Evolutionary conservation across 2,797 vertebrate species (phyloP).

Genomic region (Botia kubotai): DNA sequence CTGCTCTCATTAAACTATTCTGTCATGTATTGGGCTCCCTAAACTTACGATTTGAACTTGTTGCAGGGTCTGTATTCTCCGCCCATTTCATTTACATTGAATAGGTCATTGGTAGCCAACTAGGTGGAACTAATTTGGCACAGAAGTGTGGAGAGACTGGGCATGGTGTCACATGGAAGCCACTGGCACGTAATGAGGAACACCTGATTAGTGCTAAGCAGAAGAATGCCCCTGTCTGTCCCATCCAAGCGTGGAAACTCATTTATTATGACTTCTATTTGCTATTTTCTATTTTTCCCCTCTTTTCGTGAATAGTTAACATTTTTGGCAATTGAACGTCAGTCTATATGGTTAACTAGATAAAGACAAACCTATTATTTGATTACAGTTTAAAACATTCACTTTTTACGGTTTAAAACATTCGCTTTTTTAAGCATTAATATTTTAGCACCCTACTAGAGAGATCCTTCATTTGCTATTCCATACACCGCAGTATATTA

Average conservation of each 20-base stretch:
- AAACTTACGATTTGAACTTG: conserved; percentile 78
- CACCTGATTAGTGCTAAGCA: conserved; percentile 78
- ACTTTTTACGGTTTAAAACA: too few species aligned
- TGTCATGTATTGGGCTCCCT: conserved; percentile 65
- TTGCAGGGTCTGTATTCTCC: conserved; percentile 79
- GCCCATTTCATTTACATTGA: conserved; percentile 82
- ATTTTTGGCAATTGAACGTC: background rate
- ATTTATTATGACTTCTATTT: background rate
- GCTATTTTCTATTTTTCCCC: too few species aligned
- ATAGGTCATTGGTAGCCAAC: conserved; percentile 91
- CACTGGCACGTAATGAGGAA: conserved; percentile 79
- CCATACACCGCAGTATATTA: background rate
- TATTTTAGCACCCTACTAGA: background rate
- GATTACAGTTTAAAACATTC: background rate
- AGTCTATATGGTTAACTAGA: background rate
- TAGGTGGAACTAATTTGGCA: conserved; percentile 94
- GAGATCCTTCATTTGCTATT: background rate
- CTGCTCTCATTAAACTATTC: background rate
- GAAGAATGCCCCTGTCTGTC: conserved; percentile 61
- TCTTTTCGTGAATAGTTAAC: background rate
- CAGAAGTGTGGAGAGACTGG: conserved; percentile 84
- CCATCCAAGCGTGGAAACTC: conserved; percentile 49
- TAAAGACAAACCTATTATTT: background rate
- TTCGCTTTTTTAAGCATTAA: background rate
- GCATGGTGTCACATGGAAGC: conserved; percentile 80